Conservation (phyloP, 2,113 vertebrate species). For the Rhombomys opimus region DNA sequence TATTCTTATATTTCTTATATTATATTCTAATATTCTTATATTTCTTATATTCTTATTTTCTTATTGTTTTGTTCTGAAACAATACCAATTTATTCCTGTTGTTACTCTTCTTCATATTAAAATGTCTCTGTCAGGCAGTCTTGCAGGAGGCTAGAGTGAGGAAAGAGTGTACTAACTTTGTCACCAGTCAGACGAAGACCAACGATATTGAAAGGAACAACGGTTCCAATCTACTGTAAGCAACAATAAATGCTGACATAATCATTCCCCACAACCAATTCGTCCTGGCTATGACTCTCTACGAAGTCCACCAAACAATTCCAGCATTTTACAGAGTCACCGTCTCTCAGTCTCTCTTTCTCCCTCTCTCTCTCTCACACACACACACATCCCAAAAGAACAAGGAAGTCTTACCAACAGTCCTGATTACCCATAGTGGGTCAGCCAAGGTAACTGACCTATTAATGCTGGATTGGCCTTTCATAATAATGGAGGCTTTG, state of each 20-base stretch:
- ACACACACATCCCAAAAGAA: not conserved
- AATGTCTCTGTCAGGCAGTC: not conserved
- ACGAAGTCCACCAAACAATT: not conserved
- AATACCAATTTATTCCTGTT: not conserved
- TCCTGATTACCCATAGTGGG: not conserved
- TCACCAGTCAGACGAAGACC: not conserved
- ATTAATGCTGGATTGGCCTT: not conserved
- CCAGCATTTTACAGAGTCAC: not conserved
- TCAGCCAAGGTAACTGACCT: slow-evolving; percentile 12
- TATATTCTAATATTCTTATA: no score
- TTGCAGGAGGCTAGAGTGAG: not conserved
- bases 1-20: no score
- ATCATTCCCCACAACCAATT: not conserved
- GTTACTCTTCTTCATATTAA: not conserved
- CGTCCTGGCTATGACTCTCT: not conserved
- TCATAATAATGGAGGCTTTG: not conserved
- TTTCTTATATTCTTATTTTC: no score
- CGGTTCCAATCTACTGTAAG: not conserved
- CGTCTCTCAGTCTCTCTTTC: not conserved
- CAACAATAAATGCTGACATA: not conserved
- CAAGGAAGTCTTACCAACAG: slow-evolving; percentile 16
- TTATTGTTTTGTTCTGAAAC: not conserved
- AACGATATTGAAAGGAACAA: slow-evolving; percentile 24
- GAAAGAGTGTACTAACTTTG: not conserved
- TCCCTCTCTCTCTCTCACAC: not conserved